Conservation (phyloP, 2,888 invertebrate species). For the Drosophila antonietae region DNA sequence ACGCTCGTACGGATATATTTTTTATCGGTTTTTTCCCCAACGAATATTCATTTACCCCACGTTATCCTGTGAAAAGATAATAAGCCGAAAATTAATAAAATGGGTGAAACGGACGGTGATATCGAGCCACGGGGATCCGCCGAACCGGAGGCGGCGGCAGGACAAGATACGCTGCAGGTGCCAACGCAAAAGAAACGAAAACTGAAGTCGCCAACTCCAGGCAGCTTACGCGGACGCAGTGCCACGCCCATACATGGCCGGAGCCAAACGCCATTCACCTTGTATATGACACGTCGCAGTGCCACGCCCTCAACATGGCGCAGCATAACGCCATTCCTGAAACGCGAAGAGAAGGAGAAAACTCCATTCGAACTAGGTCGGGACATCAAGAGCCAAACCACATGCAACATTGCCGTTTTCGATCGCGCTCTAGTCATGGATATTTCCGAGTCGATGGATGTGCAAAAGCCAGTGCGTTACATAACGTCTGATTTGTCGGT, state of each 20-base stretch:
- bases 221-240: slow-evolving; percentile 83
- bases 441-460: slow-evolving; percentile 83
- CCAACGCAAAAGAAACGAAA: slow-evolving; percentile 83
- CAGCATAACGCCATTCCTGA: slow-evolving; percentile 84
- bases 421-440: slow-evolving; percentile 84
- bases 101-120: slow-evolving; percentile 84
- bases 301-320: slow-evolving; percentile 84
- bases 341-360: slow-evolving; percentile 84
- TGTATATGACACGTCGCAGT: slow-evolving; percentile 84
- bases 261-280: slow-evolving; percentile 83
- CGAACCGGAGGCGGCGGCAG: slow-evolving; percentile 81
- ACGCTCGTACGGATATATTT: slow-evolving; percentile 71
- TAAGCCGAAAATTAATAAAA: slow-evolving; percentile 63
- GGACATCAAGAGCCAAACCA: slow-evolving; percentile 82
- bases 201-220: slow-evolving; percentile 84
- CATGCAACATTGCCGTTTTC: slow-evolving; percentile 84
- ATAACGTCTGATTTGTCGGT: slow-evolving; percentile 85
- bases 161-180: slow-evolving; percentile 81
- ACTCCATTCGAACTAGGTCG: slow-evolving; percentile 84
- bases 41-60: slow-evolving; percentile 63
- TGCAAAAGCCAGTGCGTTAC: slow-evolving; percentile 84
- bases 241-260: slow-evolving; percentile 84
- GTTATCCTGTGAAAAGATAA: slow-evolving; percentile 73
- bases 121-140: slow-evolving; percentile 80
- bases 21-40: slow-evolving; percentile 67